Evolutionary conservation across 2,888 invertebrate species (phyloP).

Genomic region (Camponotus fellah): DNA sequence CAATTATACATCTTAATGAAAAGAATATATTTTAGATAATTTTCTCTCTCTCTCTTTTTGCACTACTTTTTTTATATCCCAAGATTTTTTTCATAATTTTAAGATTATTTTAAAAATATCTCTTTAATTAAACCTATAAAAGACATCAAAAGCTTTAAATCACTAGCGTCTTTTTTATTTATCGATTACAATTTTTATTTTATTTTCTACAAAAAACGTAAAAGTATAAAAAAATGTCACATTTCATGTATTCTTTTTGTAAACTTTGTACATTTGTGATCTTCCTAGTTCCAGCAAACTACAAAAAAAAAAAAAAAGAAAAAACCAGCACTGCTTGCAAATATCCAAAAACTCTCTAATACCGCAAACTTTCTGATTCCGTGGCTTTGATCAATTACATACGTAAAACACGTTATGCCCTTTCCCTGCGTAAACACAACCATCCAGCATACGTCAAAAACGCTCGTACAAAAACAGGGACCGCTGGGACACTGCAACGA

Average conservation of each 20-base stretch:
- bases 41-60: too few relatives aligned
- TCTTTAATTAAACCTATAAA: neutral
- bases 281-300: too few relatives aligned
- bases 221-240: neutral
- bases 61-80: too few relatives aligned
- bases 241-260: neutral
- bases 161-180: neutral
- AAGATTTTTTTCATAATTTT: neutral
- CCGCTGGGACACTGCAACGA: constrained; percentile 57
- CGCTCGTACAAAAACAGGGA: constrained; percentile 56
- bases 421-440: constrained; percentile 36
- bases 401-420: constrained; percentile 27
- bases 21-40: neutral
- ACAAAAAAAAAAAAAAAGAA: neutral
- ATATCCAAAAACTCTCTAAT: constrained; percentile 5
- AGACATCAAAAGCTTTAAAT: neutral
- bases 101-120: neutral
- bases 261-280: neutral
- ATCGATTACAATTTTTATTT: neutral
- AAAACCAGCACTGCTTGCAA: neutral
- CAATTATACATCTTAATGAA: neutral
- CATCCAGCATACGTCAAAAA: constrained; percentile 61
- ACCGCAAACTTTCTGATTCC: constrained; percentile 43
- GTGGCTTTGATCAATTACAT: constrained; percentile 45
- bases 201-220: neutral